Evolutionary conservation across 2,113 vertebrate genomes (phyloP).

Genomic region (Hydrolagus affinis): DNA sequence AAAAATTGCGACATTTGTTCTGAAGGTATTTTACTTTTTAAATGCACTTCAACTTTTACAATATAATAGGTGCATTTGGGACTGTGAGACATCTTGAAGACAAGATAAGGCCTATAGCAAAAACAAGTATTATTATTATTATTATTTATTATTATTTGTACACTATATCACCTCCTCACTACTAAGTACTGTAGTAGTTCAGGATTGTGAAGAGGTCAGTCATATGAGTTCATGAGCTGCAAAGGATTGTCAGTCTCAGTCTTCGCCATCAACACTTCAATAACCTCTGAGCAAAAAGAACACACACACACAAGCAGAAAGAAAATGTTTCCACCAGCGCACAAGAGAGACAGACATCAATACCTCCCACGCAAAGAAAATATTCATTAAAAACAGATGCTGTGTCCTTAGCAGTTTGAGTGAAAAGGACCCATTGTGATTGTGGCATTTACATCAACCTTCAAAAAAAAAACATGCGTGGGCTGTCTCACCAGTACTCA

Average conservation of each 20-base stretch:
- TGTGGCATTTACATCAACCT: neutral
- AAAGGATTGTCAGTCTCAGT: too few relatives aligned
- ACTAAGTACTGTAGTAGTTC: too few relatives aligned
- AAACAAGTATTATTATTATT: too few relatives aligned
- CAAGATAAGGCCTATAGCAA: too few relatives aligned
- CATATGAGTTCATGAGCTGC: neutral
- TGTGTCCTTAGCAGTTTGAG: neutral
- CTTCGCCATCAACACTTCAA: neutral
- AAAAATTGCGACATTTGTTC: too few relatives aligned
- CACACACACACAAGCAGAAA: neutral
- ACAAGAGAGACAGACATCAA: neutral
- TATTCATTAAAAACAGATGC: neutral
- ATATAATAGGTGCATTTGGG: too few relatives aligned
- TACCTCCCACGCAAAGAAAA: neutral
- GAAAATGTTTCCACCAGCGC: neutral
- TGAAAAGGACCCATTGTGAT: neutral
- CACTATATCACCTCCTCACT: too few relatives aligned
- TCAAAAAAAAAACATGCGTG: neutral
- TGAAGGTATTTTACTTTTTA: too few relatives aligned
- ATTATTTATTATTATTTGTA: too few relatives aligned
- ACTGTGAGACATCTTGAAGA: too few relatives aligned
- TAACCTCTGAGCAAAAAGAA: neutral
- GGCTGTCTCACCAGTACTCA: neutral
- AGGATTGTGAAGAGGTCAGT: too few relatives aligned
- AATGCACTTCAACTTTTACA: too few relatives aligned